Percentiles rank a stretch among this genome's conserved stretches.
Evolutionary conservation across 2,888 invertebrate species (phyloP).

Genomic region (Notodonta ziczac): DNA sequence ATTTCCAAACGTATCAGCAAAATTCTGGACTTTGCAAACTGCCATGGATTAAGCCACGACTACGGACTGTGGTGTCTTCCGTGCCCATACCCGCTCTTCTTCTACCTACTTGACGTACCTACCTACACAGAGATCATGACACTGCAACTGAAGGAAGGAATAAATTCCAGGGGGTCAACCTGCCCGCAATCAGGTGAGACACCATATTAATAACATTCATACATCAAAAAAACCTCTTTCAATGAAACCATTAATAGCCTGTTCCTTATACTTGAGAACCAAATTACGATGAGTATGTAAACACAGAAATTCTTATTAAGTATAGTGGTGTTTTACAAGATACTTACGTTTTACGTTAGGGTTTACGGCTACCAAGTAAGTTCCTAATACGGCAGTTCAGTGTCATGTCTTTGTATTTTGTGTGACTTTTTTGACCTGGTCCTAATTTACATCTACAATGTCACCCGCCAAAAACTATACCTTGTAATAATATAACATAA

Average conservation of each 20-base stretch:
- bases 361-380: too few species aligned
- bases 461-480: constrained; percentile 37
- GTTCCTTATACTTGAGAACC: too few species aligned
- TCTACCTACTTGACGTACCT: not conserved
- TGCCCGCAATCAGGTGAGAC: too few species aligned
- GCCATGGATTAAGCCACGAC: not conserved
- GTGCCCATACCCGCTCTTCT: not conserved
- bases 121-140: not conserved
- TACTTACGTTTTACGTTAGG: too few species aligned
- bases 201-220: too few species aligned
- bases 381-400: constrained; percentile 36
- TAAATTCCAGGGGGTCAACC: not conserved
- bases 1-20: not conserved
- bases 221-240: too few species aligned
- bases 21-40: not conserved
- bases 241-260: too few species aligned
- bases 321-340: too few species aligned
- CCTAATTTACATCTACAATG: constrained; percentile 38
- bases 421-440: constrained; percentile 19
- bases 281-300: too few species aligned
- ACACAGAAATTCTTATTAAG: too few species aligned
- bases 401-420: constrained; percentile 39
- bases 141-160: not conserved
- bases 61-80: not conserved
- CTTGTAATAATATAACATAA: constrained; percentile 49